Conservation (phyloP, 1,140 invertebrate genomes). For the Oncopodura yosiiana region DNA sequence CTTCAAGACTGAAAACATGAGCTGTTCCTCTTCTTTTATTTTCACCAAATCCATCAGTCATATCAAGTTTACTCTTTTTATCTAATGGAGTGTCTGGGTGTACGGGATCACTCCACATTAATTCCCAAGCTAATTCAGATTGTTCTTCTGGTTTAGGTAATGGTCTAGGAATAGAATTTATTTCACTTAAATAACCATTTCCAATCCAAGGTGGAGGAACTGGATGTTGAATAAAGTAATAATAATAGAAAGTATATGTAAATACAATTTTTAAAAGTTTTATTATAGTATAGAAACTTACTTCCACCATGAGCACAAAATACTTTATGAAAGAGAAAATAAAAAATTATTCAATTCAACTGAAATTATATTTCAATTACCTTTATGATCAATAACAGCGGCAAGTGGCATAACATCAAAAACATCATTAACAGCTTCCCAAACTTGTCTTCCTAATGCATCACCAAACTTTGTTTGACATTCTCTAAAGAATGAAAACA, state of each 20-base stretch:
- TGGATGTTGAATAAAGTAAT: no score
- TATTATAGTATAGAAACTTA: no score
- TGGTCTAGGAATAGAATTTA: slow-evolving; percentile 54
- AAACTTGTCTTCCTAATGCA: slow-evolving; percentile 49
- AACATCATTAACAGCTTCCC: slow-evolving; percentile 56
- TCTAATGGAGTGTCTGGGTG: slow-evolving; percentile 39
- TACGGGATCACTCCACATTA: slow-evolving; percentile 70
- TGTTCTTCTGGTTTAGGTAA: slow-evolving; percentile 53
- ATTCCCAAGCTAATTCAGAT: slow-evolving; percentile 60
- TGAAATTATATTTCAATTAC: slow-evolving; percentile 37
- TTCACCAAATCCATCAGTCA: slow-evolving; percentile 56
- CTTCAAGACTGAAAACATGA: slow-evolving; percentile 56
- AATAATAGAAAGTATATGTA: no score
- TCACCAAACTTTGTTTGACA: slow-evolving; percentile 58
- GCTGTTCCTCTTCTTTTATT: slow-evolving; percentile 59
- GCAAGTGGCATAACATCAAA: slow-evolving; percentile 62
- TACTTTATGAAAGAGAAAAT: slow-evolving; percentile 44
- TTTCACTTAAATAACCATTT: slow-evolving; percentile 43
- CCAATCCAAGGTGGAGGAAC: slow-evolving; percentile 57
- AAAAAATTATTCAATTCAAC: slow-evolving; percentile 7
- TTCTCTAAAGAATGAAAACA: slow-evolving; percentile 56
- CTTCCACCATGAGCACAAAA: slow-evolving; percentile 20
- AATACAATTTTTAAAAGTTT: no score
- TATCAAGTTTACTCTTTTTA: slow-evolving; percentile 45
- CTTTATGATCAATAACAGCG: slow-evolving; percentile 57